phyloP scores from a whole-genome alignment of 2,888 invertebrate species.

The Prosapia bicincta region DNA sequence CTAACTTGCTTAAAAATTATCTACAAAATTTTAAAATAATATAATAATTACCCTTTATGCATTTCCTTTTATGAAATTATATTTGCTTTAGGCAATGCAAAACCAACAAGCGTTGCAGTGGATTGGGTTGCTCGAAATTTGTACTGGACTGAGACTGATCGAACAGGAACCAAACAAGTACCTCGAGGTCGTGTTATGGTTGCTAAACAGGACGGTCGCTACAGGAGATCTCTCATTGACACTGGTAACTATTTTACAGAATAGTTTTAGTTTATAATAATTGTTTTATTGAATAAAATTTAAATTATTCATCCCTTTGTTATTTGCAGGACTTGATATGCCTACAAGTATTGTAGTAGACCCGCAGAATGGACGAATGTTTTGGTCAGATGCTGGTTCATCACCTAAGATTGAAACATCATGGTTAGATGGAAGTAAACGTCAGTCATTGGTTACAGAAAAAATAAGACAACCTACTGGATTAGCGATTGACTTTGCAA shows the following conservation, averaged over 20 bases:
- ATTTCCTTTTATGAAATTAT: too few relatives aligned
- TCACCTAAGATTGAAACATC: constrained; percentile 90
- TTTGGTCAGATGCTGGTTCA: constrained; percentile 91
- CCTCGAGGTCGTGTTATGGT: constrained; percentile 76
- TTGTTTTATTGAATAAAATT: background rate
- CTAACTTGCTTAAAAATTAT: too few relatives aligned
- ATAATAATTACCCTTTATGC: too few relatives aligned
- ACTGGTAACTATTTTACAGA: constrained; percentile 40
- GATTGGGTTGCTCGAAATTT: constrained; percentile 93
- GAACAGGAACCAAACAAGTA: constrained; percentile 64
- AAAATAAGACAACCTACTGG: constrained; percentile 84
- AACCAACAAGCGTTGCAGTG: constrained; percentile 85
- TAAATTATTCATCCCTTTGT: background rate
- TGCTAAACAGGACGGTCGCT: constrained; percentile 84
- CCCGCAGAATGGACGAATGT: constrained; percentile 80
- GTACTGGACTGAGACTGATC: constrained; percentile 81
- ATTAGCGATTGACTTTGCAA: constrained; percentile 83
- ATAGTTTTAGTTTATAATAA: background rate
- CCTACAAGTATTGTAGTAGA: constrained; percentile 89
- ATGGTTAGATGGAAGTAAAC: constrained; percentile 95
- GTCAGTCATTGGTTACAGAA: constrained; percentile 76
- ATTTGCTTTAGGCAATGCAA: constrained; percentile 60
- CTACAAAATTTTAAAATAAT: too few relatives aligned
- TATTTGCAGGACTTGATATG: constrained; percentile 64
- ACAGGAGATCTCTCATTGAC: constrained; percentile 73